Conservation (phyloP, 1,140 invertebrate genomes). For the Drosophila ambigua region DNA sequence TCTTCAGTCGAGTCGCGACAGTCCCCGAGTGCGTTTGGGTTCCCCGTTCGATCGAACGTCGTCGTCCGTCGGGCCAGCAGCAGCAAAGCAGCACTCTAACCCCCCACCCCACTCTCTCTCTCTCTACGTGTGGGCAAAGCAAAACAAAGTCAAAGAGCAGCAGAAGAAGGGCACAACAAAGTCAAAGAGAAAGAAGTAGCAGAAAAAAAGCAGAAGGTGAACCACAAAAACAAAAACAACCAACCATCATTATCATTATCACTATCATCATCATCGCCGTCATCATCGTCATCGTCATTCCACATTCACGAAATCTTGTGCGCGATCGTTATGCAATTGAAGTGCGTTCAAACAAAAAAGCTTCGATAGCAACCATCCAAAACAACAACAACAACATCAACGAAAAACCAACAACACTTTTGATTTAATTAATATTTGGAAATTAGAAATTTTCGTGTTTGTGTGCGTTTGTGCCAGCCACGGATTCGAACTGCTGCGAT, state of each 20-base stretch:
- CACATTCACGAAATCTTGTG: slow-evolving; percentile 50
- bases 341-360: slow-evolving; percentile 65
- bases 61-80: slow-evolving; percentile 29
- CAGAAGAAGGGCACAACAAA: slow-evolving; percentile 9
- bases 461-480: slow-evolving; percentile 2
- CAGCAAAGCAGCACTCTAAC: too few species aligned
- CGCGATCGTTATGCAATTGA: slow-evolving; percentile 74
- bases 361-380: slow-evolving; percentile 47
- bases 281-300: slow-evolving; percentile 12
- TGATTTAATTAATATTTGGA: slow-evolving; percentile 33
- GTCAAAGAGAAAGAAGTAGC: slow-evolving; percentile 26
- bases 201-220: slow-evolving; percentile 27
- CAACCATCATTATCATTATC: slow-evolving; percentile 33
- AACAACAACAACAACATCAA: background rate
- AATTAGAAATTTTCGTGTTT: slow-evolving; percentile 37
- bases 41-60: slow-evolving; percentile 52
- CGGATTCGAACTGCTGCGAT: background rate
- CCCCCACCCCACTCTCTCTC: too few species aligned
- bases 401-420: slow-evolving; percentile 5
- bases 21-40: slow-evolving; percentile 81
- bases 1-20: slow-evolving; percentile 81
- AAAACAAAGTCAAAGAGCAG: slow-evolving; percentile 26
- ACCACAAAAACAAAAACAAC: slow-evolving; percentile 29
- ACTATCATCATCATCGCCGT: background rate
- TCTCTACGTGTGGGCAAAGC: background rate